phyloP scores from a whole-genome alignment of 2,888 invertebrate species.

The Eristalis tenax region DNA sequence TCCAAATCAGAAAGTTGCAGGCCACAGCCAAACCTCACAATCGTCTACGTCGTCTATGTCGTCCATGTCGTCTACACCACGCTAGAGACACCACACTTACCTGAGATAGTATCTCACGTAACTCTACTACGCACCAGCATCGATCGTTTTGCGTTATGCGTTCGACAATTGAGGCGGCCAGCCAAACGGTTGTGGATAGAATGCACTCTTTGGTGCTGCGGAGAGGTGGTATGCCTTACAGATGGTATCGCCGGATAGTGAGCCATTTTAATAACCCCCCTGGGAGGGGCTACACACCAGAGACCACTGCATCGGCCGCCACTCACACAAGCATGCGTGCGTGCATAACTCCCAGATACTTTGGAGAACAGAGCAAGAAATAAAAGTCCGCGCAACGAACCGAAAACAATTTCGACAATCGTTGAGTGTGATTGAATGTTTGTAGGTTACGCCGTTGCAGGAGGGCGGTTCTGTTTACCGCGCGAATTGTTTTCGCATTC shows the following conservation, averaged over 20 bases:
- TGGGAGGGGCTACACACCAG: slow-evolving; percentile 49
- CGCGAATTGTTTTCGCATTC: slow-evolving; percentile 62
- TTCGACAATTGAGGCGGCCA: slow-evolving; percentile 54
- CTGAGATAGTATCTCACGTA: slow-evolving; percentile 53
- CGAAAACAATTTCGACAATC: slow-evolving; percentile 48
- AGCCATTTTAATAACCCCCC: slow-evolving; percentile 67
- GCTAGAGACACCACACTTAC: slow-evolving; percentile 28
- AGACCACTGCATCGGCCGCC: neutral
- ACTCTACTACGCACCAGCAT: slow-evolving; percentile 44
- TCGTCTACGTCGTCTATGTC: slow-evolving; percentile 22
- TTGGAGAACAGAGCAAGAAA: slow-evolving; percentile 11
- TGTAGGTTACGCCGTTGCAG: neutral
- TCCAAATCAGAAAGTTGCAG: slow-evolving; percentile 69
- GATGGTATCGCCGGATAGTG: slow-evolving; percentile 54
- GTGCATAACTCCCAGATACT: slow-evolving; percentile 6
- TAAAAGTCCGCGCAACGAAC: neutral
- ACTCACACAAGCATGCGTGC: neutral
- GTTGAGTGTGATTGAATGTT: slow-evolving; percentile 19
- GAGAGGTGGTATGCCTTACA: slow-evolving; percentile 28
- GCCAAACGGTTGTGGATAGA: slow-evolving; percentile 14
- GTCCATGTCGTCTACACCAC: neutral
- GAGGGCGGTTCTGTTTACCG: slow-evolving; percentile 36
- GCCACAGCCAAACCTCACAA: slow-evolving; percentile 14
- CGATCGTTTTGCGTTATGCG: slow-evolving; percentile 60
- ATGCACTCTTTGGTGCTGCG: neutral